These are phyloP conservation scores for Ondatra zibethicus DNA, from an alignment of 2,113 vertebrate genomes.

Conservation along the genomic window DNA sequence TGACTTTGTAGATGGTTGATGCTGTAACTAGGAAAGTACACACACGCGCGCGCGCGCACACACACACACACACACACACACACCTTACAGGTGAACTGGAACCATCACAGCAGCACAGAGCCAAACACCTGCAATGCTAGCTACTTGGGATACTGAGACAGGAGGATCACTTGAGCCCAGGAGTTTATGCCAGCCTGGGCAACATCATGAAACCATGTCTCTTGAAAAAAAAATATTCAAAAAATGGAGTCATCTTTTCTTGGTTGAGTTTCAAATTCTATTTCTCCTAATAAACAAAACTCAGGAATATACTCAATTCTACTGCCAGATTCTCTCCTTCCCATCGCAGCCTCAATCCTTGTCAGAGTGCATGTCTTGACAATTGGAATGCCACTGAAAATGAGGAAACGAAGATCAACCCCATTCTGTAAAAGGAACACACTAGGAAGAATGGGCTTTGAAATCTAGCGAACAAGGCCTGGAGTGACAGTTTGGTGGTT, in stretches of 20 bases:
- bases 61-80: neutral
- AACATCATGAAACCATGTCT: neutral
- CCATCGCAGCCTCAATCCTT: neutral
- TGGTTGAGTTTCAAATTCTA: conserved; percentile 28
- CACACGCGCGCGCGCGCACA: neutral
- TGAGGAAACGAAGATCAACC: neutral
- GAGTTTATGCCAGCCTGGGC: neutral
- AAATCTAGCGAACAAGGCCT: neutral
- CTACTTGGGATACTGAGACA: neutral
- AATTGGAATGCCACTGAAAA: conserved; percentile 11
- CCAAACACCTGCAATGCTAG: neutral
- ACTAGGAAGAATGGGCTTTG: neutral
- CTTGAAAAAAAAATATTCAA: neutral
- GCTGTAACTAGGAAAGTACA: neutral
- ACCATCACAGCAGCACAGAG: neutral
- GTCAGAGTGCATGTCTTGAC: neutral
- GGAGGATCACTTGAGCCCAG: neutral
- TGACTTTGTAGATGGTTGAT: neutral
- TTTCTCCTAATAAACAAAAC: conserved; percentile 52
- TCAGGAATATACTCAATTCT: neutral
- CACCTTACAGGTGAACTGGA: neutral
- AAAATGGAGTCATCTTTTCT: conserved; percentile 15
- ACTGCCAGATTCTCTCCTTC: neutral
- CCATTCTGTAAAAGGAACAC: conserved; percentile 2
- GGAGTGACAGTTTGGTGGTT: neutral